These are phyloP conservation scores for Progne subis DNA, from an alignment of 2,113 vertebrate genomes.

Conservation along the genomic window DNA sequence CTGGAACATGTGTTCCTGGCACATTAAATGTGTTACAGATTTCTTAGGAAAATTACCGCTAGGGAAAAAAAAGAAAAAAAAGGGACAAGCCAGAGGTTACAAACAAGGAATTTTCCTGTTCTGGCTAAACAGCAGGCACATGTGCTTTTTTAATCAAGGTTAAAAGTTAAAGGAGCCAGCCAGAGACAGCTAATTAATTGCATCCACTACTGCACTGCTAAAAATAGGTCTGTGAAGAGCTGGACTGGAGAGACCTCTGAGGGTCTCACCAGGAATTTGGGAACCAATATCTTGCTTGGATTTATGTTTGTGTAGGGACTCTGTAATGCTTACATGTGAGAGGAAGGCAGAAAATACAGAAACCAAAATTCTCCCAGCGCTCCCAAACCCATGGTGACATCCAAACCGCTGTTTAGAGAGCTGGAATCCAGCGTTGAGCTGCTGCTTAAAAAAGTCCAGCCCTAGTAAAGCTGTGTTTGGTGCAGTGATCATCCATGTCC, in stretches of 20 bases:
- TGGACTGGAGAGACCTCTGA: not conserved
- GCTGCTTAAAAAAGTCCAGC: not conserved
- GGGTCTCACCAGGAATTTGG: constrained; percentile 1
- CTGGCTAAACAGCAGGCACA: constrained; percentile 9
- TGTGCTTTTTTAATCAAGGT: constrained; percentile 61
- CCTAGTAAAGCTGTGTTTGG: not conserved
- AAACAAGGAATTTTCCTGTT: constrained; percentile 17
- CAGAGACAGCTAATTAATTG: constrained; percentile 31
- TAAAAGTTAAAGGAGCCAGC: constrained; percentile 20
- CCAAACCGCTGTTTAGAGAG: not conserved
- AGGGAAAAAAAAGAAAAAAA: not conserved
- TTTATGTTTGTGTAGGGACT: not conserved
- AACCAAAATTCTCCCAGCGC: not conserved
- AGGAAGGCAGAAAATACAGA: not conserved
- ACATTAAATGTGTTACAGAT: not conserved
- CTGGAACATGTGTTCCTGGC: not conserved
- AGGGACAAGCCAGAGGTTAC: not conserved
- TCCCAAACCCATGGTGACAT: not conserved
- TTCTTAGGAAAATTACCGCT: constrained; percentile 29
- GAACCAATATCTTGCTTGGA: not conserved
- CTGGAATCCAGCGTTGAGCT: not conserved
- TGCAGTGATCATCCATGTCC: not conserved
- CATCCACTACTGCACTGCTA: not conserved
- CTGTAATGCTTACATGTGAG: fast-evolving
- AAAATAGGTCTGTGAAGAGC: not conserved